phyloP scores from a whole-genome alignment of 2,888 invertebrate genomes.

The Choreutis nemorana region DNA sequence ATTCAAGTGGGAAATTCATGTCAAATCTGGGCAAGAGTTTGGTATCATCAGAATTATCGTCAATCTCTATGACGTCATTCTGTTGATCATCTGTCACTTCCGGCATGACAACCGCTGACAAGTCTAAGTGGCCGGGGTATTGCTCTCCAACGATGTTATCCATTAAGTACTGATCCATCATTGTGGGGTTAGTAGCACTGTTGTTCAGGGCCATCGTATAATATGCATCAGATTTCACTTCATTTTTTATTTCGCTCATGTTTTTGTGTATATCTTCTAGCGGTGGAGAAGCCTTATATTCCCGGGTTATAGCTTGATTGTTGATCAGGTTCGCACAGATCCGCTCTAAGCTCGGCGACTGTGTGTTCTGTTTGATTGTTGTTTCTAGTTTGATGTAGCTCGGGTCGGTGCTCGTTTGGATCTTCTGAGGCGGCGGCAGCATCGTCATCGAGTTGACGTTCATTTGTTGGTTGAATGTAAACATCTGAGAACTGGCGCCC shows the following conservation, averaged over 20 bases:
- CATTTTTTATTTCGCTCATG: slow-evolving; percentile 53
- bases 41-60: slow-evolving; percentile 55
- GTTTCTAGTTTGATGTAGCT: slow-evolving; percentile 58
- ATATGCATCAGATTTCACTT: slow-evolving; percentile 50
- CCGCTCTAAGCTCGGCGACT: slow-evolving; percentile 48
- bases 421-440: slow-evolving; percentile 44
- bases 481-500: slow-evolving; percentile 37
- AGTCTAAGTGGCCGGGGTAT: slow-evolving; percentile 40
- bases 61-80: slow-evolving; percentile 55
- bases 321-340: slow-evolving; percentile 51
- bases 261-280: slow-evolving; percentile 54
- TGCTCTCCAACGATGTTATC: slow-evolving; percentile 53
- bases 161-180: slow-evolving; percentile 49
- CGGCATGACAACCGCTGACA: slow-evolving; percentile 36
- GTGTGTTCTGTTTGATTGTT: slow-evolving; percentile 54
- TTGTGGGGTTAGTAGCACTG: slow-evolving; percentile 30
- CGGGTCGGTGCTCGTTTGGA: slow-evolving; percentile 43
- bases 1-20: slow-evolving; percentile 50
- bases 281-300: slow-evolving; percentile 56
- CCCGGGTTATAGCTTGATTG: slow-evolving; percentile 32
- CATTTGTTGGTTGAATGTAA: slow-evolving; percentile 48
- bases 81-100: slow-evolving; percentile 37
- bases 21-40: slow-evolving; percentile 48
- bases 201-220: slow-evolving; percentile 40
- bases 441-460: slow-evolving; percentile 43